phyloP scores from a whole-genome alignment of 35 echinoderm and acorn worm genomes.

The Anneissia japonica region DNA sequence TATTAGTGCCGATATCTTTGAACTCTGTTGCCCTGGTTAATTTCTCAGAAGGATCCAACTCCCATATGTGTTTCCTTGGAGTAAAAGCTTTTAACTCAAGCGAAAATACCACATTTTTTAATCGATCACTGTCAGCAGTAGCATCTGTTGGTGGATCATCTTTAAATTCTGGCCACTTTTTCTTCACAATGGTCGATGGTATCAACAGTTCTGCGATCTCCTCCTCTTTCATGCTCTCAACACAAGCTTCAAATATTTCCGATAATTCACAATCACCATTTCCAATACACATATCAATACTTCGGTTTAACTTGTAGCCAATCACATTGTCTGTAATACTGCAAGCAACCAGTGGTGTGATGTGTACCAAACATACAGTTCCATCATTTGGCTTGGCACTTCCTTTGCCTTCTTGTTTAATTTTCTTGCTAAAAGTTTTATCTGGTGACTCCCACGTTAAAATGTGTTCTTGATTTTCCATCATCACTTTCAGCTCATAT shows the following conservation, averaged over 20 bases:
- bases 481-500: no score
- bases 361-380: conserved; percentile 43
- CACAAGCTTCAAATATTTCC: conserved; percentile 48
- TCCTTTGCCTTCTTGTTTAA: conserved; percentile 55
- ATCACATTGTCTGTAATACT: conserved; percentile 7
- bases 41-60: conserved; percentile 41
- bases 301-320: conserved; percentile 52
- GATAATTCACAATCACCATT: conserved; percentile 48
- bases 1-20: conserved; percentile 60
- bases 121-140: neutral
- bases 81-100: conserved; percentile 42
- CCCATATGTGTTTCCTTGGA: conserved; percentile 50
- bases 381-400: conserved; percentile 69
- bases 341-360: conserved; percentile 2
- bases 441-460: conserved; percentile 42
- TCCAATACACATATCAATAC: conserved; percentile 41
- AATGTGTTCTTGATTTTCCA: neutral
- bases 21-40: conserved; percentile 33
- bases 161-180: neutral
- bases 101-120: neutral
- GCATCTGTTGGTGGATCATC: neutral
- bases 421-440: conserved; percentile 51
- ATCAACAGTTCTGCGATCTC: conserved; percentile 42
- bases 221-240: conserved; percentile 63
- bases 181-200: neutral